Evolutionary conservation across 37 sponge, comb jelly and placozoan genomes (phyloP).

Genomic region (Beroe forskalii): DNA sequence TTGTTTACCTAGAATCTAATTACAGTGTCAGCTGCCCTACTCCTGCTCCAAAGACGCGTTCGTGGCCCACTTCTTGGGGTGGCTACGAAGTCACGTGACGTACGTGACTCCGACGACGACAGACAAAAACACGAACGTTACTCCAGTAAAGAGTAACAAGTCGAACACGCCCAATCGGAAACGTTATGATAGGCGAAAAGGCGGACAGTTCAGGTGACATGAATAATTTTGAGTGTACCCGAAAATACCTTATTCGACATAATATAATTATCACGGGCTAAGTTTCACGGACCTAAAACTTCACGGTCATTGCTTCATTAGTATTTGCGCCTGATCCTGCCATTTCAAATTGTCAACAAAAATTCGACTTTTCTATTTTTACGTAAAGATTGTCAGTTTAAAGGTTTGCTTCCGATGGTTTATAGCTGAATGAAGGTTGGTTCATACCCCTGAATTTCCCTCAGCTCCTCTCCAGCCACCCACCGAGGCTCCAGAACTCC

Average conservation of each 20-base stretch:
- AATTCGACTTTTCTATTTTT: too few relatives aligned
- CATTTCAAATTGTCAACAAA: too few relatives aligned
- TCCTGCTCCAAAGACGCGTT: background rate
- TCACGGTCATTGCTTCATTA: too few relatives aligned
- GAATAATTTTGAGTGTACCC: too few relatives aligned
- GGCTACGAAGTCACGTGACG: constrained; percentile 51
- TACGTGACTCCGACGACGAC: background rate
- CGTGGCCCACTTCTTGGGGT: background rate
- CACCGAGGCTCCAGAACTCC: background rate
- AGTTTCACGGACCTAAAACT: too few relatives aligned
- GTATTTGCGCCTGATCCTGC: too few relatives aligned
- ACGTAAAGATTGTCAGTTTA: too few relatives aligned
- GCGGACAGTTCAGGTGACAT: background rate
- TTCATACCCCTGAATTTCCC: too few relatives aligned
- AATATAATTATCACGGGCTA: too few relatives aligned
- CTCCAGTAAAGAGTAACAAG: background rate
- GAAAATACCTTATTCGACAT: too few relatives aligned
- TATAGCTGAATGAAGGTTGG: too few relatives aligned
- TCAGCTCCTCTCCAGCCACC: background rate
- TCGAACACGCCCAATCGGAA: background rate
- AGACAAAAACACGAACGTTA: background rate
- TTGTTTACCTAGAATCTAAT: background rate
- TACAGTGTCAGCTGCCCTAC: background rate
- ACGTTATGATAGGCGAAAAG: background rate
- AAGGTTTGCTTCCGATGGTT: too few relatives aligned